Conservation (phyloP, 2,113 vertebrate species). For the Haemorhous mexicanus region DNA sequence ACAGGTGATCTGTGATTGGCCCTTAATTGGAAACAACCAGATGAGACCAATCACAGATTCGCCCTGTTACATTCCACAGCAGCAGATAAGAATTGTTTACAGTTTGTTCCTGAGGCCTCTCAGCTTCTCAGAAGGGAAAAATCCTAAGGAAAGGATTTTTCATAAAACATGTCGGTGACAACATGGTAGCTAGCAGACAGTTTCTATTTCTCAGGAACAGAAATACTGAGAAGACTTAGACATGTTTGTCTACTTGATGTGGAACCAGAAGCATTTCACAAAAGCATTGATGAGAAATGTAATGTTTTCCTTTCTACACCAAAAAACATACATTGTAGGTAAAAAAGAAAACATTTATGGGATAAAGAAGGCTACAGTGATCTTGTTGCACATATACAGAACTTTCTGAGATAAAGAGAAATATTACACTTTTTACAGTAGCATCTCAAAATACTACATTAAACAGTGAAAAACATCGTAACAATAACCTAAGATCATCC, state of each 20-base stretch:
- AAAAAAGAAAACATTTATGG: background rate
- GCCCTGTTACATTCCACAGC: too few relatives aligned
- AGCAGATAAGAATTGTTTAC: too few relatives aligned
- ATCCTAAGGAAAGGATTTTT: too few relatives aligned
- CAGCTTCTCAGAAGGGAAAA: too few relatives aligned
- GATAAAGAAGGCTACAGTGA: background rate
- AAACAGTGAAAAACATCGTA: background rate
- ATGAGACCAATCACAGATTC: too few relatives aligned
- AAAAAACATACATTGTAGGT: background rate
- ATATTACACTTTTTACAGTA: background rate
- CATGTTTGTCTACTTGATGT: background rate
- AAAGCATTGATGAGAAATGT: background rate
- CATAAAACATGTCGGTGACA: too few relatives aligned
- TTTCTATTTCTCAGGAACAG: background rate
- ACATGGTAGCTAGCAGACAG: background rate
- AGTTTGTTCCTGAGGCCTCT: too few relatives aligned
- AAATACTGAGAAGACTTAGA: background rate
- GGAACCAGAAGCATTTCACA: background rate
- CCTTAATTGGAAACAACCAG: too few relatives aligned
- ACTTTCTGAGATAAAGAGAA: background rate
- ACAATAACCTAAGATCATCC: background rate
- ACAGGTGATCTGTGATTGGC: too few relatives aligned
- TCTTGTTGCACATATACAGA: background rate
- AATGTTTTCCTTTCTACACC: background rate
- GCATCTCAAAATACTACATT: background rate